Evolutionary conservation across 2,888 invertebrate genomes (phyloP), one percentile per base, ranked within the genome.

Genomic region (Aphidoletes aphidimyza): DNA sequence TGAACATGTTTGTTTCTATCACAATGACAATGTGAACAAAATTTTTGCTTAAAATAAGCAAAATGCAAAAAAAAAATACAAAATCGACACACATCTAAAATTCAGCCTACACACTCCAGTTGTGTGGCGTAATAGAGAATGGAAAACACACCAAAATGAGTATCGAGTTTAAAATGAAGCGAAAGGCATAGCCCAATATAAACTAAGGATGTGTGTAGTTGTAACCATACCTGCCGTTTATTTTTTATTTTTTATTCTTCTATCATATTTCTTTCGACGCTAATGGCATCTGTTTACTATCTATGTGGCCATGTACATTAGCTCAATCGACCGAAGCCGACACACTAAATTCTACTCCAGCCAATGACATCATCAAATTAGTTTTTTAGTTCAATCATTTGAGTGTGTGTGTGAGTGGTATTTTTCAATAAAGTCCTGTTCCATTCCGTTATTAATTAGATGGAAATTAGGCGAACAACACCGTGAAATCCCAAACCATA

Each of bases 351-450:
- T 54, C 54, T 26, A 22, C 22, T 54, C 42, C 26, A 54, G 30
- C 30, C 26, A 69, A 69, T 69, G 69, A 69, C 69, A 69, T 69
- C 69, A 69, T 30, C 69, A 69, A 30, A 34, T 69, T 69, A 30
- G 11, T 69, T 69, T 69, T 54, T 22, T 54, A 22, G 42, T 26
- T 19, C 34, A 69, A 30, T 30, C 34, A 69, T 54, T 22, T n/a
- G n/a, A n/a, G n/a, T n/a, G n/a, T n/a, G n/a, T n/a, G n/a, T n/a
- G n/a, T n/a, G n/a, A n/a, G n/a, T n/a, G n/a, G n/a, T n/a, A 8
- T 54, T 54, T 54, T 54, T 54, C 54, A 22, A 22, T 54, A 14
- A 2, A 1, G 17, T 69, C 69, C 69, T 69, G 69, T 30, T 69
- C 26, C 30, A 30, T 69, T 69, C 54, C 30, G 69, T 30, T 34